Percentiles rank a stretch among this genome's conserved stretches.
Evolutionary conservation across 1,140 invertebrate genomes (phyloP).

Genomic region (Condylostylus longicornis): DNA sequence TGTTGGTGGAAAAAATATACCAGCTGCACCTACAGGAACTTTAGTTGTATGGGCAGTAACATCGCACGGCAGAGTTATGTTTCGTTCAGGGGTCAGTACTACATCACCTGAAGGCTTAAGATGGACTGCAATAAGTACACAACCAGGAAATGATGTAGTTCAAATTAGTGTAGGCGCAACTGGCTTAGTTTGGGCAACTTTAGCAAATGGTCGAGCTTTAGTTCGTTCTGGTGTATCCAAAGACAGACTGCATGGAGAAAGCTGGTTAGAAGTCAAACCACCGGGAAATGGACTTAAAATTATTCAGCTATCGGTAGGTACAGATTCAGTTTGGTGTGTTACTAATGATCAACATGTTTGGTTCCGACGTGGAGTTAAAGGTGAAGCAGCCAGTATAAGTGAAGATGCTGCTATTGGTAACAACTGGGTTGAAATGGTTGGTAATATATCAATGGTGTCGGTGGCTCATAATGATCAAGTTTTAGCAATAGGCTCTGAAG

Average conservation of each 20-base stretch:
- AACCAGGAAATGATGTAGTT: constrained; percentile 59
- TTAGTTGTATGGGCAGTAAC: constrained; percentile 83
- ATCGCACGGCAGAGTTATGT: constrained; percentile 75
- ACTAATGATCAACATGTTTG: constrained; percentile 73
- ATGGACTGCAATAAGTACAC: constrained; percentile 63
- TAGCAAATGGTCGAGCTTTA: constrained; percentile 64
- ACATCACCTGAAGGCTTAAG: constrained; percentile 67
- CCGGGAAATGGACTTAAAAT: constrained; percentile 53
- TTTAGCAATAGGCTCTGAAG: constrained; percentile 45
- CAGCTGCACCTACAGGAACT: constrained; percentile 53
- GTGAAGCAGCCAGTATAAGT: constrained; percentile 48
- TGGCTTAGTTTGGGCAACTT: constrained; percentile 69
- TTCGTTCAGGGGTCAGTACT: constrained; percentile 58
- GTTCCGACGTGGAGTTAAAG: constrained; percentile 73
- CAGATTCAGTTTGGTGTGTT: constrained; percentile 74
- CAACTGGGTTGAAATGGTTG: constrained; percentile 73
- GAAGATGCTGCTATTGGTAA: constrained; percentile 56
- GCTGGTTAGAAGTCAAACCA: constrained; percentile 66
- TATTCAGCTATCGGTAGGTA: constrained; percentile 64
- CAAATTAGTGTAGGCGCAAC: constrained; percentile 70
- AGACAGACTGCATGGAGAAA: constrained; percentile 55
- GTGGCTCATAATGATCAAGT: constrained; percentile 79
- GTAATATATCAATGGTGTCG: constrained; percentile 64
- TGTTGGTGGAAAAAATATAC: constrained; percentile 67
- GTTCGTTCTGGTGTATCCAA: constrained; percentile 62